Evolutionary conservation across 2,797 vertebrate genomes (phyloP), one percentile per base, ranked within the genome.

Genomic region (Champsocephalus gunnari): DNA sequence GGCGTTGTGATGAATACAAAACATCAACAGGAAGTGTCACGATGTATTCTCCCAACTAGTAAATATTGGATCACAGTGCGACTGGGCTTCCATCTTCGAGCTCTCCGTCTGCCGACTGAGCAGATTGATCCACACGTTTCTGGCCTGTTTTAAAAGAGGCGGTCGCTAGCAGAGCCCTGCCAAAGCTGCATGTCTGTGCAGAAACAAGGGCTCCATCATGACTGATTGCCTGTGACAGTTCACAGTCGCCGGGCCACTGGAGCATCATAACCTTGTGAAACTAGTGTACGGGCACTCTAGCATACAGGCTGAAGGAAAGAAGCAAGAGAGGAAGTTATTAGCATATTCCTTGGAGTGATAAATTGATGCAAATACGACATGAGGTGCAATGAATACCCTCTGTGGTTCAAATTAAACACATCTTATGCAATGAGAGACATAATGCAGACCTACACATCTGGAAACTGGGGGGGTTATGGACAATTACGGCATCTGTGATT

Each of bases 191-290:
- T 89, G 86, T 93, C 89, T 91, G 85, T 91, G 87, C 87, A 90
- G 84, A 87, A 91, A 92, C 87, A 85, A 90, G 85, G 91, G 89
- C 91, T 93, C 88, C 88, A 91, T 93, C 91, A 92, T 85, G 88
- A 81, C 81, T 93, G 91, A 94, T 94, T 89, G 84, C 87, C 91
- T 92, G 90, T 93, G 92, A 94, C 93, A 94, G 93, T 91, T 92
- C 91, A 90, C 91, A 92, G 92, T 93, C 85, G 86, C 90, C 71
- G 77, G 89, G 90, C 92, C 92, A 91, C 88, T 92, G 92, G 91
- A 92, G 93, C 91, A 89, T 92, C 90, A 85, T 92, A 93, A 92
- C 92, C 92, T 94, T 93, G 91, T 92, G 91, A 87, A 91, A 89
- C 88, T 85, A 91, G 91, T 89, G 92, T 87, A 92, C 72, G 83